Conservation (phyloP, 2,113 vertebrate genomes). For the Euleptes europaea region DNA sequence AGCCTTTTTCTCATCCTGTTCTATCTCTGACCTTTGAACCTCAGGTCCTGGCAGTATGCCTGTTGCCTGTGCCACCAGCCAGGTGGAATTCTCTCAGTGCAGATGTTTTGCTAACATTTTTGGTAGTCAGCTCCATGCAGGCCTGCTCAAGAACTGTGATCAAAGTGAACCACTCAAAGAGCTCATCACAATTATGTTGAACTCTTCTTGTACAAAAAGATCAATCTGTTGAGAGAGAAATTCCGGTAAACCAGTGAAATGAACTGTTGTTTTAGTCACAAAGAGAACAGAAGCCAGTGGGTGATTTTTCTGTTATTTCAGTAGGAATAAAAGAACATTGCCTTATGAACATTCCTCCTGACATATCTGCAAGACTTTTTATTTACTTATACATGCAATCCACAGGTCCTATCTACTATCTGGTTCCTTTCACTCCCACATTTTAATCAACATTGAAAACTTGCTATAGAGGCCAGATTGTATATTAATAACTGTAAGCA, state of each 20-base stretch:
- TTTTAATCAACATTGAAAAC: neutral
- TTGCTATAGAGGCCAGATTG: neutral
- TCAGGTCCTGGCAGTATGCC: neutral
- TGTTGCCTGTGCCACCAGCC: neutral
- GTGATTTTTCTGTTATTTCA: neutral
- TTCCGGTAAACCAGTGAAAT: neutral
- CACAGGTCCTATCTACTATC: accelerated
- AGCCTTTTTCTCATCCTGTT: neutral
- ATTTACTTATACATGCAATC: neutral
- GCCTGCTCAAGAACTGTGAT: neutral
- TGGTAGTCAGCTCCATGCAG: neutral
- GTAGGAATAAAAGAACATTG: neutral
- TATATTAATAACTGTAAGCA: neutral
- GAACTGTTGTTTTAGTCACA: neutral
- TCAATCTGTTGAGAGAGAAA: neutral
- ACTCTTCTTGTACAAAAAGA: neutral
- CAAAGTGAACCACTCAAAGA: neutral
- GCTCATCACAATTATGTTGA: neutral
- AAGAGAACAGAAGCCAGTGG: neutral
- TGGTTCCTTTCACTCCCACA: accelerated
- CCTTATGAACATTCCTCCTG: neutral
- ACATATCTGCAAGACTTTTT: neutral
- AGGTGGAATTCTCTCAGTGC: neutral
- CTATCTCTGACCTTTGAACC: neutral
- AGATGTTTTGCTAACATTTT: neutral